A percentile compares a stretch with the other conserved stretches of the same genome.
Evolutionary conservation across 35 echinoderm and acorn worm genomes (phyloP).

Genomic region (Acanthaster planci): DNA sequence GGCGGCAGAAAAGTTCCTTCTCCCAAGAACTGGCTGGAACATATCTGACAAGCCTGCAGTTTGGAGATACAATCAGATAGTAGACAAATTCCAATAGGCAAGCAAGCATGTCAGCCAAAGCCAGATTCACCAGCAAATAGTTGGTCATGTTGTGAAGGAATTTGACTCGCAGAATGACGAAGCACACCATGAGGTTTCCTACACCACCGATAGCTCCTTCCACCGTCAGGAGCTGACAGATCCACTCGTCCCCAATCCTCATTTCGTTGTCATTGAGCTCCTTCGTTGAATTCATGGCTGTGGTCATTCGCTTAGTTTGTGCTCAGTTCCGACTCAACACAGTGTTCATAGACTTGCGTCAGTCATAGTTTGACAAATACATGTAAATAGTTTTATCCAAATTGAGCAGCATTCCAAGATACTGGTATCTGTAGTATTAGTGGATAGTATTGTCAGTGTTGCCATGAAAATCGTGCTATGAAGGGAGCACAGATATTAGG

Average conservation of each 20-base stretch:
- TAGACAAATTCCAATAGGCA: background rate
- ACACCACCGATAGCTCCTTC: background rate
- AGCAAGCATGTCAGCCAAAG: background rate
- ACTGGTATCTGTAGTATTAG: no score
- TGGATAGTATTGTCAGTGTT: no score
- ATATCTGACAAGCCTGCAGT: background rate
- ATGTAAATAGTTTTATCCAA: no score
- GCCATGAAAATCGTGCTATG: no score
- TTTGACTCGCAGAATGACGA: background rate
- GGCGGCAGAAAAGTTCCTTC: background rate
- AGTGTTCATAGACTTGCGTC: no score
- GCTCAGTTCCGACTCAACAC: no score
- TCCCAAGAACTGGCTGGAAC: background rate
- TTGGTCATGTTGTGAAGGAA: constrained; percentile 1
- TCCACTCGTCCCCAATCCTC: background rate
- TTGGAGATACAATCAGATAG: no score
- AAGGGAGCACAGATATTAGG: no score
- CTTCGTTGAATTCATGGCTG: no score
- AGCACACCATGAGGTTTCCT: background rate
- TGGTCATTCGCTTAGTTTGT: no score
- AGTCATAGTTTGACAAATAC: no score
- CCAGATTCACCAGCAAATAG: background rate
- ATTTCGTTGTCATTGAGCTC: background rate
- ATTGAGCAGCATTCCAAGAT: no score
- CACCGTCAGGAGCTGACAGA: background rate